phyloP scores from a whole-genome alignment of 2,113 vertebrate species.

The Australoheros scitulus region DNA sequence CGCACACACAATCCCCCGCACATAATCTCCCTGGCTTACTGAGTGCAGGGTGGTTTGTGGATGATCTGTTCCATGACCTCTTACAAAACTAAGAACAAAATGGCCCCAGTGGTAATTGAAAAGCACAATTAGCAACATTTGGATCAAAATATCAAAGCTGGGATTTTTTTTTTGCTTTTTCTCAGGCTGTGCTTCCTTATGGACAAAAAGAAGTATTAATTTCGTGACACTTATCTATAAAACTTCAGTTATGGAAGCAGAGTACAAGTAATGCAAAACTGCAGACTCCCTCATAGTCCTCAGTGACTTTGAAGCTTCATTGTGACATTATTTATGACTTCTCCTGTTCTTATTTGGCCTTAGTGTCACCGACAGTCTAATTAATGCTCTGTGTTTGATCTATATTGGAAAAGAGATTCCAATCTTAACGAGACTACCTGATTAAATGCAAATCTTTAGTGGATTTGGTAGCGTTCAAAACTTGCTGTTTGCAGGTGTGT shows the following conservation, averaged over 20 bases:
- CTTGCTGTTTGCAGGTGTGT: too few relatives aligned
- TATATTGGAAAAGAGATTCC: background rate
- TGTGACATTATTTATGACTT: background rate
- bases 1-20: constrained; percentile 8
- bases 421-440: background rate
- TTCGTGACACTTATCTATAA: background rate
- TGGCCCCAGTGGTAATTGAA: background rate
- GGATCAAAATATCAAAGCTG: background rate
- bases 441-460: background rate
- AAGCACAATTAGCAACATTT: background rate
- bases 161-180: background rate
- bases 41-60: background rate
- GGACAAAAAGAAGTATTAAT: background rate
- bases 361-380: background rate
- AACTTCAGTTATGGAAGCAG: background rate
- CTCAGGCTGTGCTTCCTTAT: background rate
- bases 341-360: background rate
- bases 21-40: constrained; percentile 27
- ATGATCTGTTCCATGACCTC: constrained; percentile 20
- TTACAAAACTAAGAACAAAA: background rate
- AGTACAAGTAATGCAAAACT: background rate
- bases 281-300: too few relatives aligned
- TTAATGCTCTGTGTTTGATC: background rate
- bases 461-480: background rate
- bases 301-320: background rate